These are phyloP conservation scores for Gymnorhina tibicen DNA, from an alignment of 2,113 vertebrate genomes.

Conservation along the genomic window DNA sequence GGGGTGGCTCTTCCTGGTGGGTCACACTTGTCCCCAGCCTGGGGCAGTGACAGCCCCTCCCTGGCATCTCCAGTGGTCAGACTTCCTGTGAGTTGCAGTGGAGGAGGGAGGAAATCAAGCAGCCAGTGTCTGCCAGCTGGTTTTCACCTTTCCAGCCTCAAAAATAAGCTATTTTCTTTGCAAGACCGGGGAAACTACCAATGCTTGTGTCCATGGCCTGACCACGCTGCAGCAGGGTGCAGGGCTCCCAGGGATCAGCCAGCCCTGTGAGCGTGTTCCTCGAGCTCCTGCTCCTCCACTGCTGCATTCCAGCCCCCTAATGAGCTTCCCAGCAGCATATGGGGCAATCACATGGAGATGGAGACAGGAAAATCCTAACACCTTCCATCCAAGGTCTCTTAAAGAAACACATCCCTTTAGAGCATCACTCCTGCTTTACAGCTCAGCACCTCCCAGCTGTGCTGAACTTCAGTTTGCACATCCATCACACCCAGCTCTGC, in stretches of 20 bases:
- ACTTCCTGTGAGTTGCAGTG: background rate
- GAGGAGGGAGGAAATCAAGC: background rate
- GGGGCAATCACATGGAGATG: background rate
- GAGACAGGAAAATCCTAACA: background rate
- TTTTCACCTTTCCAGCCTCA: background rate
- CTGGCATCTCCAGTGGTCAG: background rate
- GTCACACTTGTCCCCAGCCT: no score
- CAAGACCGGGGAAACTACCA: background rate
- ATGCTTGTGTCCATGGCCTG: background rate
- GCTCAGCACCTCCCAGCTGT: background rate
- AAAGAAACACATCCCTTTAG: background rate
- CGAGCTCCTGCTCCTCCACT: background rate
- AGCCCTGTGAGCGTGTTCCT: background rate
- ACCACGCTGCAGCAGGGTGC: accelerated
- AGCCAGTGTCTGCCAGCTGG: background rate
- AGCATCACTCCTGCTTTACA: background rate
- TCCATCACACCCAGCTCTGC: background rate
- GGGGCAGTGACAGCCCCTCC: background rate
- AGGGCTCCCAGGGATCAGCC: background rate
- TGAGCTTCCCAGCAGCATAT: background rate
- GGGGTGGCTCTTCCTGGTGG: background rate
- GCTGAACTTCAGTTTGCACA: background rate
- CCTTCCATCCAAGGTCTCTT: background rate
- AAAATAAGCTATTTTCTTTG: background rate
- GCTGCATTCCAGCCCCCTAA: background rate